Evolutionary conservation across 2,888 invertebrate genomes (phyloP).

Genomic region (Pimpla rufipes): DNA sequence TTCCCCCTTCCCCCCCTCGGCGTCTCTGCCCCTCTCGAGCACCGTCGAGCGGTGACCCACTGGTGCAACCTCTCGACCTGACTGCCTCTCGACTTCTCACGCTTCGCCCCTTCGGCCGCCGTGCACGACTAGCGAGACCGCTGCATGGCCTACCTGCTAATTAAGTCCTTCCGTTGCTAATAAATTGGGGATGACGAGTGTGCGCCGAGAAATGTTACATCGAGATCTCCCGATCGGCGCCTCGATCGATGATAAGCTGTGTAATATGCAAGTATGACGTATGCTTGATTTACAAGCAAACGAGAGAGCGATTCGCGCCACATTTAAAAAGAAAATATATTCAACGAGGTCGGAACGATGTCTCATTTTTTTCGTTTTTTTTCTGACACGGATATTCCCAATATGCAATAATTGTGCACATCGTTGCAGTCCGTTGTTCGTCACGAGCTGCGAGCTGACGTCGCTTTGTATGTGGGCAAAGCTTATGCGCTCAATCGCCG

Average conservation of each 20-base stretch:
- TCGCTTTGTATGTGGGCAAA: slow-evolving; percentile 12
- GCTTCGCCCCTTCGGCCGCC: slow-evolving; percentile 24
- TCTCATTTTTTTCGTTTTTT: neutral
- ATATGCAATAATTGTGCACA: neutral
- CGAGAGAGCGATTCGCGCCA: neutral
- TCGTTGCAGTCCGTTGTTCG: neutral
- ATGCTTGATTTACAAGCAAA: neutral
- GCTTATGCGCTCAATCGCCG: slow-evolving; percentile 55
- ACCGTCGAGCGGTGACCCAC: slow-evolving; percentile 54
- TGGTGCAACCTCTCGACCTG: slow-evolving; percentile 53
- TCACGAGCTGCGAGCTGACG: slow-evolving; percentile 20
- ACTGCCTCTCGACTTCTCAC: slow-evolving; percentile 36
- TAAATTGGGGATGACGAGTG: slow-evolving; percentile 61
- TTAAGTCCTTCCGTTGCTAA: slow-evolving; percentile 67
- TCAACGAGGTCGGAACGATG: neutral
- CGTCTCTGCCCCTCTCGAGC: neutral
- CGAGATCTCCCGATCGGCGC: slow-evolving; percentile 32
- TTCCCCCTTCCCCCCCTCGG: neutral
- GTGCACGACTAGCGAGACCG: slow-evolving; percentile 26
- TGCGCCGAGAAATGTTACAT: slow-evolving; percentile 34
- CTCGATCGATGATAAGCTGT: slow-evolving; percentile 45
- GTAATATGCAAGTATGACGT: no score
- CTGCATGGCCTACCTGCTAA: slow-evolving; percentile 56
- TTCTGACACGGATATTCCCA: neutral
- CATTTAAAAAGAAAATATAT: neutral